phyloP scores from a whole-genome alignment of 2,888 invertebrate genomes.

The Idaea dimidiata region DNA sequence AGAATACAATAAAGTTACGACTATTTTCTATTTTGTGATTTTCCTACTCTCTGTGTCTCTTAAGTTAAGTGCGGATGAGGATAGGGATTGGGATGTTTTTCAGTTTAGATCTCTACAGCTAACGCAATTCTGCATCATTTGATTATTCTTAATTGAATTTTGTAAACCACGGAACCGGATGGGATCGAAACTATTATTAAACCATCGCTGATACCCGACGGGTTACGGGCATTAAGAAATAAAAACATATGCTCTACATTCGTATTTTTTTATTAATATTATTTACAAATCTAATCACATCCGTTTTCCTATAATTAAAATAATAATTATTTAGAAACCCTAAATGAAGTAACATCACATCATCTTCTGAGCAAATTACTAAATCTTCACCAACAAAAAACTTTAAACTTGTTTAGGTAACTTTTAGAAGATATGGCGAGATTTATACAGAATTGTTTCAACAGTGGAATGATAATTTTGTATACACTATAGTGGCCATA shows the following conservation, averaged over 20 bases:
- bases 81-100: too few species aligned
- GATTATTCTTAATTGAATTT: too few species aligned
- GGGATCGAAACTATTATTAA: too few species aligned
- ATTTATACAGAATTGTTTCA: neutral
- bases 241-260: constrained; percentile 39
- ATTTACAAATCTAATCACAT: constrained; percentile 81
- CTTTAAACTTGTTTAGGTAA: neutral
- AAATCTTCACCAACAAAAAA: constrained; percentile 7
- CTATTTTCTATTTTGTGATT: too few species aligned
- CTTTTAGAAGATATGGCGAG: neutral
- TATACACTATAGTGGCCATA: neutral
- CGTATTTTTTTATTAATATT: constrained; percentile 65
- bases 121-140: too few species aligned
- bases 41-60: too few species aligned
- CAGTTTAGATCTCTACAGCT: too few species aligned
- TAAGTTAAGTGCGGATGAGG: too few species aligned
- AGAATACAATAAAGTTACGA: too few species aligned
- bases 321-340: constrained; percentile 54
- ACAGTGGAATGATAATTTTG: constrained; percentile 6
- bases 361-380: constrained; percentile 37
- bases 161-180: too few species aligned
- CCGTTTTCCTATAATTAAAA: constrained; percentile 66
- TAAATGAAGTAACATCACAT: constrained; percentile 44
- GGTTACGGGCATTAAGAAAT: too few species aligned
- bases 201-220: too few species aligned